phyloP scores from a whole-genome alignment of 2,888 invertebrate species.

The Platerodrilus igneus region DNA sequence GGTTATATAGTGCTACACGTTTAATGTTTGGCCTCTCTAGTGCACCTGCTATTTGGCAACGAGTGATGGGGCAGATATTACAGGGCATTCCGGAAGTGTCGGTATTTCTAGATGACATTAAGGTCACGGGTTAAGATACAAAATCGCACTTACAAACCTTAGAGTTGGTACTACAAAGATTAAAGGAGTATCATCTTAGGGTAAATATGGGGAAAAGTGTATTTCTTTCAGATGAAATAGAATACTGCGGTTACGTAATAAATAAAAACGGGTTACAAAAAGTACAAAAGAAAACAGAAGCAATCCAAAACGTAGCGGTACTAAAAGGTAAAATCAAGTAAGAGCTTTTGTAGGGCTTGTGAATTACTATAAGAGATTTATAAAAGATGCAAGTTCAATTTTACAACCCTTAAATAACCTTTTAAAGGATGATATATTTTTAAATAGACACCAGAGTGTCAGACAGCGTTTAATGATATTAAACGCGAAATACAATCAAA shows the following conservation, averaged over 20 bases:
- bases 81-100: constrained; percentile 1
- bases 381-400: constrained; percentile 5
- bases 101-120: constrained; percentile 8
- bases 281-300: too few species aligned
- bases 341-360: constrained; percentile 5
- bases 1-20: constrained; percentile 5
- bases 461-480: too few species aligned
- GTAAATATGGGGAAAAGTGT: constrained; percentile 3
- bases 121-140: background rate
- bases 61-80: too few species aligned
- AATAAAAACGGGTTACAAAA: too few species aligned
- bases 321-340: constrained; percentile 5
- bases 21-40: background rate
- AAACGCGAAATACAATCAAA: too few species aligned
- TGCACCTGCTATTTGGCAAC: constrained; percentile 6
- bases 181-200: too few species aligned
- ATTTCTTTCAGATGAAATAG: constrained; percentile 8
- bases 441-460: too few species aligned
- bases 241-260: too few species aligned
- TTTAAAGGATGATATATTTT: constrained; percentile 1
- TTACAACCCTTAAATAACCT: constrained; percentile 7
- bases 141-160: background rate
- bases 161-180: background rate
- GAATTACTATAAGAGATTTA: constrained; percentile 9
- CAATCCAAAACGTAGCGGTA: background rate